Evolutionary conservation across 2,797 vertebrate species (phyloP), one percentile per base, ranked within the genome.

Genomic region (Triplophysa bombifrons): DNA sequence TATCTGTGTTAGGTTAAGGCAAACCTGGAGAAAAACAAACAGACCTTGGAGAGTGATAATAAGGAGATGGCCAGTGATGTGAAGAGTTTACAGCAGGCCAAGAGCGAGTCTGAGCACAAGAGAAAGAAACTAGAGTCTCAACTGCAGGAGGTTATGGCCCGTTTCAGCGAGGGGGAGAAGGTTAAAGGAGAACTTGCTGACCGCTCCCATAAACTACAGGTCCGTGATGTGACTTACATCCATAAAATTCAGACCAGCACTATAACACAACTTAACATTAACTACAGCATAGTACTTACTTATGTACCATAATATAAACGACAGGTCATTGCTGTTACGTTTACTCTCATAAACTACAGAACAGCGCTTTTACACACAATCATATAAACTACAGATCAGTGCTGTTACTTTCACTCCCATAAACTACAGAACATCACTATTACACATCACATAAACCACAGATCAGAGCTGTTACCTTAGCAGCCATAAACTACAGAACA

Each of bases 1-100:
- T 34, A 2, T 68, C 51, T 30, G 69, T 8, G 65, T 38, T 76
- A 98, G 97, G 95, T 97, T 88, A 99, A 98, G 84, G 88, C 93
- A 46, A 98, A 97, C 74, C 92, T 99, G 87, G 97, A 99, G 81
- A 99, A 98, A 92, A 99, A 95, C 92, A 98, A 98, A 88, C 96
- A 98, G 90, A 92, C 94, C 55, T 91, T 98, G 41, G 97, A 99
- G 92, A 94, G 93, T 0, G 96, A 97, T 84, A 99, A 98, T 92
- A 97, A 96, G 89, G 97, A 98, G 89, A 78, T 99, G 90, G 89
- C 91, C 0, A 93, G 87, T 6, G 97, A 99, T 84, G 96, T 98
- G 87, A 98, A 98, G 90, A 91, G 89, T 7, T 91, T 99, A 80
- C 97, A 98, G 91, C 97, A 98, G 89, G 90, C 94, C 30, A 98